Percentiles rank a stretch among this genome's conserved stretches.
Conservation (phyloP, 2,797 vertebrate species). For the Coendou prehensilis region DNA sequence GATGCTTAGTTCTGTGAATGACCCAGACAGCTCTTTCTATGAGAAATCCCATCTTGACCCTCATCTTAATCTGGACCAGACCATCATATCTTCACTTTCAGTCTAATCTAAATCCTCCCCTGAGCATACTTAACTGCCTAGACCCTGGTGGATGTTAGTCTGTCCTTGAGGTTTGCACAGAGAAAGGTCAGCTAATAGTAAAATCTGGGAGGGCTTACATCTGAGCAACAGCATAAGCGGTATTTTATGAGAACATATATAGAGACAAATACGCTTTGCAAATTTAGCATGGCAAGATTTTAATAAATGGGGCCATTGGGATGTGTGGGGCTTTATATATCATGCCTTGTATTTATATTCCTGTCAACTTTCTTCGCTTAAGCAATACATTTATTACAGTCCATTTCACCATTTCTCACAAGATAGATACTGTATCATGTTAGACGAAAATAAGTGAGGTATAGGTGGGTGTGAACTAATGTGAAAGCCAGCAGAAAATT, state of each 20-base stretch:
- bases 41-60: slow-evolving; percentile 44
- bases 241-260: slow-evolving; percentile 59
- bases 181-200: slow-evolving; percentile 59
- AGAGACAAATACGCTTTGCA: slow-evolving; percentile 66
- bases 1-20: neutral
- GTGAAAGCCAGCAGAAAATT: neutral
- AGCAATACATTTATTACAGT: slow-evolving; percentile 75
- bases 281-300: slow-evolving; percentile 75
- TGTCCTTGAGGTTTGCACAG: slow-evolving; percentile 52
- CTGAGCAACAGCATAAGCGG: neutral
- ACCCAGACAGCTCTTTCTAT: neutral
- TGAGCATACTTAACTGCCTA: neutral
- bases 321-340: slow-evolving; percentile 66
- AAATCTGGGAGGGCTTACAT: neutral
- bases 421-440: slow-evolving; percentile 65
- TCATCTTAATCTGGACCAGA: slow-evolving; percentile 17
- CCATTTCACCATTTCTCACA: slow-evolving; percentile 63
- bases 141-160: neutral
- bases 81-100: neutral
- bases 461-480: neutral
- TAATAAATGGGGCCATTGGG: slow-evolving; percentile 75
- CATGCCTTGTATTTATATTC: slow-evolving; percentile 77
- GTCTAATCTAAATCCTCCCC: neutral
- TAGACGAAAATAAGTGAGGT: slow-evolving; percentile 66
- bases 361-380: slow-evolving; percentile 64